Evolutionary conservation across 1,140 invertebrate genomes (phyloP).

Genomic region (Eupristina koningsbergeri): DNA sequence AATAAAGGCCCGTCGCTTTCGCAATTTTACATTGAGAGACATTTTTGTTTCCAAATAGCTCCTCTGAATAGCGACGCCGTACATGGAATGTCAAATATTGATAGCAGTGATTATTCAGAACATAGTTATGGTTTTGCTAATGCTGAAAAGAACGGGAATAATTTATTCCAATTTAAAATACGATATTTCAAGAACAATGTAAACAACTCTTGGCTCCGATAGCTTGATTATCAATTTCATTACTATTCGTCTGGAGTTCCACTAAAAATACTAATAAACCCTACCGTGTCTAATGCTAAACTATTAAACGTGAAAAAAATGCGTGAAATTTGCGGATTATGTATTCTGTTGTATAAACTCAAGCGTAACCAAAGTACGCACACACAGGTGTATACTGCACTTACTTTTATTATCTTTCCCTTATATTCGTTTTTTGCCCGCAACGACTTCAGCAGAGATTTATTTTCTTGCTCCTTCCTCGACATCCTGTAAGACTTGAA

Average conservation of each 20-base stretch:
- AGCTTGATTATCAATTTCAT: neutral
- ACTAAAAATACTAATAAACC: neutral
- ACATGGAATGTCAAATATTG: too few relatives aligned
- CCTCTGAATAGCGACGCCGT: too few relatives aligned
- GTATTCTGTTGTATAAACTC: neutral
- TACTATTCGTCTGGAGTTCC: neutral
- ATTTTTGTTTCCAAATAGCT: neutral
- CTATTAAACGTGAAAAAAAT: conserved; percentile 7
- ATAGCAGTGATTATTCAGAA: too few relatives aligned
- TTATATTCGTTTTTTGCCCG: conserved; percentile 14
- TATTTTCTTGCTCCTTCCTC: neutral
- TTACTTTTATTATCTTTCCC: conserved; percentile 16
- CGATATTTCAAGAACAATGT: neutral
- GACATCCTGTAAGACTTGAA: neutral
- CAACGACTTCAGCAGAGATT: neutral
- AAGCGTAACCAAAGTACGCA: conserved; percentile 23
- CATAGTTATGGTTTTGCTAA: too few relatives aligned
- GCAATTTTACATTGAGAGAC: too few relatives aligned
- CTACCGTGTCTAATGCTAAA: conserved; percentile 13
- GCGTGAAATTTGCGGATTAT: conserved; percentile 25
- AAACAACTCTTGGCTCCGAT: neutral
- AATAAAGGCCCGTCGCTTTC: neutral
- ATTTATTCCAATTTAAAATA: too few relatives aligned
- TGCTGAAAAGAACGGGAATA: too few relatives aligned
- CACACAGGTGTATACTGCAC: neutral